Percentiles rank a stretch among this genome's conserved stretches.
Conservation (phyloP, 23 tunicate genomes). For the Phallusia fumigata region DNA sequence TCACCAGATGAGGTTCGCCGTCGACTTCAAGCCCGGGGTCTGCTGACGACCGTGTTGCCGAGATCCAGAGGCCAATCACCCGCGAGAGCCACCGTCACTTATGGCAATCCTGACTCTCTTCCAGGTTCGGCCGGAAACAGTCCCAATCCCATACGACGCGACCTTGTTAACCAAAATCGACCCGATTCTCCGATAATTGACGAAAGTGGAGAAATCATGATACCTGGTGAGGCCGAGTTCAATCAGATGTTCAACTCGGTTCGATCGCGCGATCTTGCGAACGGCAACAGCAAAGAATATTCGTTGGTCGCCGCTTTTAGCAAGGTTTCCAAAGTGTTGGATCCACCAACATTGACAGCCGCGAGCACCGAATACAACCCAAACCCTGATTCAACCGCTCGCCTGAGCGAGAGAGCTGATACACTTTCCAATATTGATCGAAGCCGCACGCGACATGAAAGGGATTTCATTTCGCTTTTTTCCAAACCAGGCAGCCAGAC, state of each 20-base stretch:
- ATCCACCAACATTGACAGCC: slow-evolving; percentile 4
- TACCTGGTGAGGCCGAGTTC: slow-evolving; percentile 39
- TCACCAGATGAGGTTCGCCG: slow-evolving; percentile 14
- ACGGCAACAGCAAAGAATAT: slow-evolving; percentile 2
- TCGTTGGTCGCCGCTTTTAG: slow-evolving; percentile 29
- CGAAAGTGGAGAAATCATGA: slow-evolving; percentile 29
- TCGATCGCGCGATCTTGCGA: slow-evolving; percentile 9
- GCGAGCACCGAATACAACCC: background rate
- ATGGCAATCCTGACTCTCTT: background rate
- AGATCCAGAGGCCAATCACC: slow-evolving; percentile 23
- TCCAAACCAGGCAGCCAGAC: background rate
- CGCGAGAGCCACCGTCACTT: slow-evolving; percentile 4
- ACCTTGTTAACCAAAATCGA: background rate
- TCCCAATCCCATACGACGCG: background rate
- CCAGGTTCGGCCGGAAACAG: background rate
- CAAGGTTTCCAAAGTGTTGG: slow-evolving; percentile 10
- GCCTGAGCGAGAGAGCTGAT: slow-evolving; percentile 14
- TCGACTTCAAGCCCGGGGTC: slow-evolving; percentile 9
- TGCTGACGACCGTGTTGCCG: slow-evolving; percentile 22
- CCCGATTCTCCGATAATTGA: slow-evolving; percentile 20
- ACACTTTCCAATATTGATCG: slow-evolving; percentile 14
- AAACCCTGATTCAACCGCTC: background rate
- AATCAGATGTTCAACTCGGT: slow-evolving; percentile 20
- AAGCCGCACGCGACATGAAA: background rate
- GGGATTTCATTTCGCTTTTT: slow-evolving; percentile 7